Conservation (phyloP, 1,140 invertebrate genomes). For the Anoplophora glabripennis region DNA sequence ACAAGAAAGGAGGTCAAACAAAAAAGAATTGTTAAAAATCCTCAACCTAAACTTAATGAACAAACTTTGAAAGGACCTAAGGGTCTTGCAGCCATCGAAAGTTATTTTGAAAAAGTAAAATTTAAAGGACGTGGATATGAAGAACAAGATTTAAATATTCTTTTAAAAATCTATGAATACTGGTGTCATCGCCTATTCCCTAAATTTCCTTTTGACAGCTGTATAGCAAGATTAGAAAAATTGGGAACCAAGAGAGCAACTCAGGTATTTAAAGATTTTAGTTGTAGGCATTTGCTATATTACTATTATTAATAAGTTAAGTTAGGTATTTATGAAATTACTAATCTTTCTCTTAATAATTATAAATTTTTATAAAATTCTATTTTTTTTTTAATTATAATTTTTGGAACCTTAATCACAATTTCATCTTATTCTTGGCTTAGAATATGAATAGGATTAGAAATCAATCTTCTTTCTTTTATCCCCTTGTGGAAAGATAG, state of each 20-base stretch:
- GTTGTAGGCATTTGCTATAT: conserved; percentile 8
- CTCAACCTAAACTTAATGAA: conserved; percentile 68
- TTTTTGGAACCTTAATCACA: too few relatives aligned
- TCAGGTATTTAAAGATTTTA: conserved; percentile 39
- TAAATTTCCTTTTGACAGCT: conserved; percentile 82
- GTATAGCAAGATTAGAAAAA: conserved; percentile 74
- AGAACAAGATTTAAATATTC: conserved; percentile 73
- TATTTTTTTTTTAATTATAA: too few relatives aligned
- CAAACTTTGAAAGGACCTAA: conserved; percentile 69
- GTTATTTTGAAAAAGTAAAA: conserved; percentile 78
- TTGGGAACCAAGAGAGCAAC: conserved; percentile 73
- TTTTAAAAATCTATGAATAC: conserved; percentile 83
- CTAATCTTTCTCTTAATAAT: too few relatives aligned
- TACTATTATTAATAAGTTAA: not conserved
- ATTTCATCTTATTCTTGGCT: too few relatives aligned
- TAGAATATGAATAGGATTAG: too few relatives aligned
- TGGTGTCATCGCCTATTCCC: conserved; percentile 91
- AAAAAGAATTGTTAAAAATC: conserved; percentile 61
- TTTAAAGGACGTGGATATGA: conserved; percentile 82
- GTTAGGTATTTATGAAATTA: too few relatives aligned
- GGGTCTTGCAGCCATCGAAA: conserved; percentile 74
- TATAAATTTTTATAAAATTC: too few relatives aligned
- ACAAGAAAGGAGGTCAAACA: conserved; percentile 45
- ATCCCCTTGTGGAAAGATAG: too few relatives aligned
- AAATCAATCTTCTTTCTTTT: too few relatives aligned